Base-by-base conservation (phyloP, 2,113 vertebrate genomes). In the Dendrocopos noguchii region DNA sequence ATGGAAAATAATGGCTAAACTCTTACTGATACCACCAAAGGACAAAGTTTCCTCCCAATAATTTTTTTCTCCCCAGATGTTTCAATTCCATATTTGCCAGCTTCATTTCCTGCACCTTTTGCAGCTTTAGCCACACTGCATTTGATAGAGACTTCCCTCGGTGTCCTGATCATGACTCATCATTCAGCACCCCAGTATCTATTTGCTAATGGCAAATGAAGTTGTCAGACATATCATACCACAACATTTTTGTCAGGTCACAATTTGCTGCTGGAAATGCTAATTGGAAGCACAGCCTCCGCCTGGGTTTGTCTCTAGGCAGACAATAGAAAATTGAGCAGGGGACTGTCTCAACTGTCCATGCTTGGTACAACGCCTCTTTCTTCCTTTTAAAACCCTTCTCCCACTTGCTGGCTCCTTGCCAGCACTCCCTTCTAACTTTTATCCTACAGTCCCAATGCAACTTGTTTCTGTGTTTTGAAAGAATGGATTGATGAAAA, bases 401-500 rank as follows among this genome's bases (percentile, higher is more conserved):
- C 14, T 57, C 10, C 17, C 3, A 1, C 10, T 57, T 28, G 7
- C 46, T 61, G 42, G 14, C 6, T 87, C 16, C 56, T 67, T 52
- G 28, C 22, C 50, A 52, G 50, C 1, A 1, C 18, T 74, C 36
- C 16, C 7, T 89, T 33, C 70, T 46, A 44, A 4, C 55, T 29
- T 11, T 33, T 8, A 0, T 42, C 8, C 3, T 3, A 15, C 6
- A 24, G 13, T 31, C 78, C 63, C 42, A 44, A 1, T 0, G 0
- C 17, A 73, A 16, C n/a, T 33, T 33, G 4, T 19, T 66, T 21
- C 52, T 74, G 39, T 19, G 11, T 33, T 81, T 72, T 42, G 46
- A 52, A n/a, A 91, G 22, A 70, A 64, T 0, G 2, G 12, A 42
- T 25, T 21, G 18, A 39, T 68, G 20, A 33, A 68, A 91, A 46